These are phyloP conservation scores for Willowsia nigromaculata DNA, from an alignment of 2,888 invertebrate genomes.

Conservation along the genomic window DNA sequence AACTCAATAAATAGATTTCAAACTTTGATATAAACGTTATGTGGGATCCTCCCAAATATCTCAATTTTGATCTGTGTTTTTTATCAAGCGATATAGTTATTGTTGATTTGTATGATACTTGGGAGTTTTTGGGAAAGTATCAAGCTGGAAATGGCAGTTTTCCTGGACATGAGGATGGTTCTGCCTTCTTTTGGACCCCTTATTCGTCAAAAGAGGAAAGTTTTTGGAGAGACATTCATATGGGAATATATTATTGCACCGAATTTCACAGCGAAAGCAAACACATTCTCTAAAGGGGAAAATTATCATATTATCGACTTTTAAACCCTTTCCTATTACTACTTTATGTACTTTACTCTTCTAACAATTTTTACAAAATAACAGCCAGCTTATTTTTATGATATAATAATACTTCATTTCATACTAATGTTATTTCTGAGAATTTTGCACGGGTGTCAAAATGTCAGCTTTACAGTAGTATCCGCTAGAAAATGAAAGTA, in stretches of 20 bases:
- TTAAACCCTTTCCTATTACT: neutral
- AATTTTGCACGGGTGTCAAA: conserved; percentile 53
- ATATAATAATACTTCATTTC: too few relatives aligned
- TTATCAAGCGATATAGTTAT: neutral
- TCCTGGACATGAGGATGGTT: neutral
- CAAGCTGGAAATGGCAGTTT: conserved; percentile 40
- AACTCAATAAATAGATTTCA: conserved; percentile 5
- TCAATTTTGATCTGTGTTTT: conserved; percentile 30
- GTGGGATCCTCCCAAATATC: conserved; percentile 36
- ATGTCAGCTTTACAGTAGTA: conserved; percentile 55
- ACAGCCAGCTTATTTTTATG: too few relatives aligned
- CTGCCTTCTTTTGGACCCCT: neutral
- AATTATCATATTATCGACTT: too few relatives aligned
- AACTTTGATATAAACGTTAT: neutral
- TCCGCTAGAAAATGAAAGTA: too few relatives aligned
- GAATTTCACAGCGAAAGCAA: too few relatives aligned
- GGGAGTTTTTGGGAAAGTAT: too few relatives aligned
- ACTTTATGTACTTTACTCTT: neutral
- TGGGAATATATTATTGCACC: too few relatives aligned
- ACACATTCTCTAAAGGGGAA: too few relatives aligned
- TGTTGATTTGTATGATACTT: neutral
- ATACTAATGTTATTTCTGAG: neutral
- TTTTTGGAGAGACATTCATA: too few relatives aligned
- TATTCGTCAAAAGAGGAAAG: too few relatives aligned
- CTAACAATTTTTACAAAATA: too few relatives aligned